Evolutionary conservation across 2,113 vertebrate genomes (phyloP).

Genomic region (Oryzias woworae): DNA sequence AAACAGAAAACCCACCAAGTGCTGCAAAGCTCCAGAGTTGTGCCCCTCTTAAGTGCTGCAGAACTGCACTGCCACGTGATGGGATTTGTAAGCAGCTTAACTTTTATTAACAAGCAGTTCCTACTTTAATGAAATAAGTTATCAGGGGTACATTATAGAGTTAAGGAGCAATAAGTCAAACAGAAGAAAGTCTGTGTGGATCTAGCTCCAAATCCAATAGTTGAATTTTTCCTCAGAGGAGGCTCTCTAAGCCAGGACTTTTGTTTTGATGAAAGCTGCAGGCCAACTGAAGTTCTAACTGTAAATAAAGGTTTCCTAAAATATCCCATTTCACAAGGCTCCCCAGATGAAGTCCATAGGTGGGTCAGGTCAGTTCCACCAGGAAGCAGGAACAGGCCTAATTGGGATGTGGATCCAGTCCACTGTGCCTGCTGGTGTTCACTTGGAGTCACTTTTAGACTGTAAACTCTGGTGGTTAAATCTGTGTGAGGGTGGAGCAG

Average conservation of each 20-base stretch:
- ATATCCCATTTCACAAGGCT: background rate
- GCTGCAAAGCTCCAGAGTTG: background rate
- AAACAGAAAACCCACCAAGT: slow-evolving; percentile 6
- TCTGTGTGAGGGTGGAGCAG: slow-evolving; percentile 10
- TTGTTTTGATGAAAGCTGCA: too few species aligned
- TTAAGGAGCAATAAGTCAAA: background rate
- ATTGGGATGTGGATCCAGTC: slow-evolving; percentile 6
- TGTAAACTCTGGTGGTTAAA: background rate
- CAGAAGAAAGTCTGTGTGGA: background rate
- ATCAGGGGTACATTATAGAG: too few species aligned
- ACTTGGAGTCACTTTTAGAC: background rate
- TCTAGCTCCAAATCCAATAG: too few species aligned
- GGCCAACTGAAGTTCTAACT: background rate
- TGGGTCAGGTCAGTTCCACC: slow-evolving; percentile 21
- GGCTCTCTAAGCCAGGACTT: too few species aligned
- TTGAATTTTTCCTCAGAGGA: too few species aligned
- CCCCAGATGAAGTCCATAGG: slow-evolving; percentile 4
- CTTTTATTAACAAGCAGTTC: too few species aligned
- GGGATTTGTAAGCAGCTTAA: too few species aligned
- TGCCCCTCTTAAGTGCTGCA: too few species aligned
- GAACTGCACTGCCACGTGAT: too few species aligned
- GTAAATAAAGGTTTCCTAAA: slow-evolving; percentile 1
- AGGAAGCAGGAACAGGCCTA: slow-evolving; percentile 17
- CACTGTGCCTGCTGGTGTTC: background rate
- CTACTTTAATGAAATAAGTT: too few species aligned